These are phyloP conservation scores for Venustaconcha ellipsiformis DNA, from an alignment of 1,140 invertebrate genomes.

Conservation along the genomic window DNA sequence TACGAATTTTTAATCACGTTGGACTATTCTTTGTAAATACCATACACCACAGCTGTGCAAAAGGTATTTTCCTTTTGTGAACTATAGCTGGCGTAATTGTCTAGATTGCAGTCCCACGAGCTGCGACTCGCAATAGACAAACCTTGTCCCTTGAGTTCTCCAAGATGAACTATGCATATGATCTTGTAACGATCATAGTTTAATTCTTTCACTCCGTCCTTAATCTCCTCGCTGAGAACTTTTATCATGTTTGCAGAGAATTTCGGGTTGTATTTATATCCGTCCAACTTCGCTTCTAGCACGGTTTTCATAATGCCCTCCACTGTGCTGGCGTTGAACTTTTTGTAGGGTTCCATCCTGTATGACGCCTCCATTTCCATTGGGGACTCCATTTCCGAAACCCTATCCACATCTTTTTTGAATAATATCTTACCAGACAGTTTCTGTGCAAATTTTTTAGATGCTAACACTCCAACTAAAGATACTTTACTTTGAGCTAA, in stretches of 20 bases:
- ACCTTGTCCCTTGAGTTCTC: constrained; percentile 54
- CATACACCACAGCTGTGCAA: constrained; percentile 60
- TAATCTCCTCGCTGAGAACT: constrained; percentile 55
- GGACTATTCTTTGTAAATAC: constrained; percentile 54
- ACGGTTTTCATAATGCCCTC: constrained; percentile 34
- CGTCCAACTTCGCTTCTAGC: constrained; percentile 38
- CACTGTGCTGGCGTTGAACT: constrained; percentile 38
- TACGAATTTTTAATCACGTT: neutral
- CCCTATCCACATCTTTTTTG: constrained; percentile 19
- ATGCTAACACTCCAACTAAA: constrained; percentile 48
- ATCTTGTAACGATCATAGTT: constrained; percentile 63
- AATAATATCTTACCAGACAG: constrained; percentile 29
- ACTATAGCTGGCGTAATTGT: constrained; percentile 54
- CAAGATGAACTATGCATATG: constrained; percentile 52
- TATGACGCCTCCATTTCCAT: constrained; percentile 45
- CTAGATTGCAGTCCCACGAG: constrained; percentile 59
- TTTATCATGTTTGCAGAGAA: constrained; percentile 45
- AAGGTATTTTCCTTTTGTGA: constrained; percentile 51
- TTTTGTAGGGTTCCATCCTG: constrained; percentile 49
- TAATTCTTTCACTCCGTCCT: constrained; percentile 54
- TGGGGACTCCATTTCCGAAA: constrained; percentile 5
- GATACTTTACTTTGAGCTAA: constrained; percentile 36
- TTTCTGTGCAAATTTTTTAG: constrained; percentile 48
- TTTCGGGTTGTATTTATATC: constrained; percentile 48
- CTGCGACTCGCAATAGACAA: constrained; percentile 52